These are phyloP conservation scores for Bolinopsis microptera DNA, from an alignment of 37 sponge, comb jelly and placozoan genomes.

Conservation along the genomic window DNA sequence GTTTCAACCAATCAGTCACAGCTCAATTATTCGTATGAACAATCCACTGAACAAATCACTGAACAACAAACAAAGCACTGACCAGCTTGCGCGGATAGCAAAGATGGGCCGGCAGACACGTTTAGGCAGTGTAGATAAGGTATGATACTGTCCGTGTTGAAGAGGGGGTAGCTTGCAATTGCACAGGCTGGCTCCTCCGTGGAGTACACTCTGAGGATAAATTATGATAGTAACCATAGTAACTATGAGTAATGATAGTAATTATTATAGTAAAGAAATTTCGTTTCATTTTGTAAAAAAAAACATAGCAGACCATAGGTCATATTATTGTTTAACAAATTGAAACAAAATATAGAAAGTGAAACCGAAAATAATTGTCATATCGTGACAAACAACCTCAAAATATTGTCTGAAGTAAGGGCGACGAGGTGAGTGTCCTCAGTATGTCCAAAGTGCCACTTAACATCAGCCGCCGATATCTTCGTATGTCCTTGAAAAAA, in stretches of 20 bases:
- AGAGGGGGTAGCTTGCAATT: background rate
- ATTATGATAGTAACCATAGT: no score
- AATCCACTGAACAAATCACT: no score
- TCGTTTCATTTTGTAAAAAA: no score
- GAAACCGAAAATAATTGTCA: background rate
- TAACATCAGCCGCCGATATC: background rate
- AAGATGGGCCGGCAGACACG: conserved; percentile 10
- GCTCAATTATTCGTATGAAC: no score
- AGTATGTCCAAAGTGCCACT: background rate
- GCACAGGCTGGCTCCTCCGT: conserved; percentile 17
- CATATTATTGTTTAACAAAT: no score
- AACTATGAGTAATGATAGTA: no score
- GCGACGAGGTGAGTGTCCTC: background rate
- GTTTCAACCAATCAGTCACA: no score
- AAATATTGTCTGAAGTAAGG: conserved; percentile 38
- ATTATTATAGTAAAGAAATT: no score
- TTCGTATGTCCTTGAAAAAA: conserved; percentile 18
- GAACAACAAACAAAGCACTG: no score
- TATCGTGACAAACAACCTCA: background rate
- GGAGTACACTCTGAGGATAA: background rate
- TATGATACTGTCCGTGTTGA: background rate
- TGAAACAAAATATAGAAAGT: background rate
- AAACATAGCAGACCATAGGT: no score
- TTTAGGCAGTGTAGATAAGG: conserved; percentile 32
- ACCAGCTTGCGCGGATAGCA: conserved; percentile 5